Base-by-base conservation (phyloP, 1,140 invertebrate genomes). In the Campoletis sonorensis region DNA sequence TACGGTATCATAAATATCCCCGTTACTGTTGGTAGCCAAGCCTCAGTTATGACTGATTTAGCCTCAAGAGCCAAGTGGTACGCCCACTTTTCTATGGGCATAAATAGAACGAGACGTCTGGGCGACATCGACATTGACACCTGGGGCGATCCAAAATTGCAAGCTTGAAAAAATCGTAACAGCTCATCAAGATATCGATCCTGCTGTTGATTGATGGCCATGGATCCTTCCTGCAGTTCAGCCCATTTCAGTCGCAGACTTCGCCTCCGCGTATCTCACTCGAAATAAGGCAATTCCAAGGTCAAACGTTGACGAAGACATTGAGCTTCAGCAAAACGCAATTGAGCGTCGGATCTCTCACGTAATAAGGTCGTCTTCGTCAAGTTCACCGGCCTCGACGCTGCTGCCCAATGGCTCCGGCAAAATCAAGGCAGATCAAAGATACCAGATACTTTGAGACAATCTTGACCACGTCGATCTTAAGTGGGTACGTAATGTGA, bases 1-100 rank as follows among this genome's bases (percentile, higher is more conserved):
- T 79, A 79, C 70, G 51, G 79, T 51, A 79, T 71, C 70, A 68
- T 71, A 71, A 45, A 45, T 58, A 71, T 72, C 45, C 51, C 79
- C 51, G 79, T 79, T 79, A 79, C 49, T 58, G 68, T 72, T 49
- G 70, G 51, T 72, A 70, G 70, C 45, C 16, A 1, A 21, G 23
- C 1, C 67, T 79, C 67, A 37, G 26, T 79, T 79, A 79, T 26
- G 13, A 64, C 16, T 54, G 27, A 37, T 64, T 64, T 16, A 61
- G 2, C 16, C 30, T 26, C 75, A 16, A 37, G 54, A 64, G 75
- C n/a, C n/a, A n/a, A n/a, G n/a, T n/a, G n/a, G 11, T 18, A 77
- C 4, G 27, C 4, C 23, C 23, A 15, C 21, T 18, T 21, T 4
- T 21, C 18, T 23, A 10, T n/a, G 16, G 18, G 8, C 21, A 5